Evolutionary conservation across 2,797 vertebrate species (phyloP).

Genomic region (Psittacula echo): DNA sequence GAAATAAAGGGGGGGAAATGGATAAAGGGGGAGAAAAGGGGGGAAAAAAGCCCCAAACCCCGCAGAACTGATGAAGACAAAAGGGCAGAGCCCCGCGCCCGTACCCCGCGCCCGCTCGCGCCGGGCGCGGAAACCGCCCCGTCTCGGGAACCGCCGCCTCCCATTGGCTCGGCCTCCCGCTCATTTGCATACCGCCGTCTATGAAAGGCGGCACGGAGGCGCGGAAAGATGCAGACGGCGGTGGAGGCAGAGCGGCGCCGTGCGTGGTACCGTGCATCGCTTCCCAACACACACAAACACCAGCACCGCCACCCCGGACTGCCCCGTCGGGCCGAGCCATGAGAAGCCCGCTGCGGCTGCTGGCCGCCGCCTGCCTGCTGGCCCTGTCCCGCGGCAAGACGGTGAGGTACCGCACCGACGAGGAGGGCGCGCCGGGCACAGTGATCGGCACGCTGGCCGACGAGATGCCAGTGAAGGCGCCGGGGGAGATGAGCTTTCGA

Average conservation of each 20-base stretch:
- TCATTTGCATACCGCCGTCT: constrained; percentile 91
- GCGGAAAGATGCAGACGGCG: neutral
- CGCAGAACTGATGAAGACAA: constrained; percentile 62
- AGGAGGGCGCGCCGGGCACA: constrained; percentile 90
- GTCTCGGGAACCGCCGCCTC: neutral
- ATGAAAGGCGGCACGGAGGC: constrained; percentile 78
- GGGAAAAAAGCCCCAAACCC: neutral
- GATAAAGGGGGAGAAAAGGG: neutral
- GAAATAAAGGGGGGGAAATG: accelerated
- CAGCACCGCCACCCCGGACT: neutral
- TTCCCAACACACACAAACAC: neutral
- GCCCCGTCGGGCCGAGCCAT: neutral
- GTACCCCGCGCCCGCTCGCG: constrained; percentile 23
- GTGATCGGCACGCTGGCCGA: constrained; percentile 93
- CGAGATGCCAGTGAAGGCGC: constrained; percentile 88
- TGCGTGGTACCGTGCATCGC: accelerated
- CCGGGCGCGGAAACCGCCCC: constrained; percentile 63
- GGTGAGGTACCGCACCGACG: constrained; percentile 89
- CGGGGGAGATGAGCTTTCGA: constrained; percentile 86
- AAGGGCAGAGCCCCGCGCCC: constrained; percentile 37
- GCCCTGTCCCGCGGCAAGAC: constrained; percentile 82
- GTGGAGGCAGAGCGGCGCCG: neutral
- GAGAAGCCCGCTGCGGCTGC: constrained; percentile 58
- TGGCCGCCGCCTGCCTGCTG: constrained; percentile 72
- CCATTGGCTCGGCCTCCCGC: constrained; percentile 74